Evolutionary conservation across 92 coral and sea anemone species (phyloP), one percentile per base, ranked within the genome.

Genomic region (Plumapathes pennacea): DNA sequence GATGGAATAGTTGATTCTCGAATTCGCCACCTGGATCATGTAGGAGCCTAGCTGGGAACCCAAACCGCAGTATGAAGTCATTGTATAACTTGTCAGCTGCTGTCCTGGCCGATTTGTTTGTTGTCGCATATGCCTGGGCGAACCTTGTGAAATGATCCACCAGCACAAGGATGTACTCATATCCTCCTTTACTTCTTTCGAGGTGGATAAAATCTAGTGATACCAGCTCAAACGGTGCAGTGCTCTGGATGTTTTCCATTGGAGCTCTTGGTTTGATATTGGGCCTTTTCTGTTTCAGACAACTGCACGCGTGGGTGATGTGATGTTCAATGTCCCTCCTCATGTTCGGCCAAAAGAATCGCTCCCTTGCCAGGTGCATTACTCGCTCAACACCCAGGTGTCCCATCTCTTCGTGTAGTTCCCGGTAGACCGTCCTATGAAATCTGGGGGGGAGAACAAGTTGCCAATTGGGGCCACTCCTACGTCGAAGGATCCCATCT

Each of bases 401-500:
- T 10, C 70, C 83, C 76, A 64, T 74, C 42, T 74, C 82, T 29
- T 56, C 57, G 19, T 73, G 72, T 18, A 73, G 80, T 31, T 73
- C 64, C 15, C 69, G 51, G 30, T 62, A 52, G 13, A 73, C 74
- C 11, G 61, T 48, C 10, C 51, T 19, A 1, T 49, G 22, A 50
- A 43, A 29, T 11, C 28, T 57, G 31, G 15, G 65, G 5, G 82
- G 75, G 20, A 75, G 82, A 19, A 75, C 75, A 2, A 75, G 61
- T 24, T 57, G 63, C n/a, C n/a, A n/a, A n/a, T n/a, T n/a, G n/a
- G n/a, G n/a, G n/a, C n/a, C 31, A 25, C 17, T 24, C 9, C 38
- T 33, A 7, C 67, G 3, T 4, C 67, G 52, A 22, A 59, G 37
- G 9, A 59, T 15, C 14, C 67, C 76, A 58, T 76, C 77, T 10